A percentile compares a stretch with the other conserved stretches of the same genome.
These are phyloP conservation scores for Cygnus atratus DNA, from an alignment of 2,113 vertebrate genomes.

Conservation along the genomic window DNA sequence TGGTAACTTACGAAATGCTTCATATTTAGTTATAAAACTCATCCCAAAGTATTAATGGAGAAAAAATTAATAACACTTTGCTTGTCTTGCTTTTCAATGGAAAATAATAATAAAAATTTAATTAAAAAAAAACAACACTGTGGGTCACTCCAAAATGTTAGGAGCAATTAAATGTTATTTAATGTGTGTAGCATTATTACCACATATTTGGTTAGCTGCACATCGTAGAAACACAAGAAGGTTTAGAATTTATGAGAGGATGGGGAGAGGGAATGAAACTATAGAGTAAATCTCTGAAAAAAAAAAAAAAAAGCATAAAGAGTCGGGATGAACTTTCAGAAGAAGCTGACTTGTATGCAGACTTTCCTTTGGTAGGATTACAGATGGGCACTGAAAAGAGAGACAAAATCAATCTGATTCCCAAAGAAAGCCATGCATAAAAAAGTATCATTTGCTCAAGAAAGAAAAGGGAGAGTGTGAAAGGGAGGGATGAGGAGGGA, in stretches of 20 bases:
- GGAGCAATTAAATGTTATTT: neutral
- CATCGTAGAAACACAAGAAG: neutral
- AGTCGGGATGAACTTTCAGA: neutral
- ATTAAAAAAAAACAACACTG: neutral
- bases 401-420: conserved; percentile 24
- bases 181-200: neutral
- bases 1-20: neutral
- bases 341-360: neutral
- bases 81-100: neutral
- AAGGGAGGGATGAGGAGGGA: neutral
- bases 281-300: neutral
- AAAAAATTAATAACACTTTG: neutral
- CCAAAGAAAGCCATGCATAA: neutral
- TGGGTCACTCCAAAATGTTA: neutral
- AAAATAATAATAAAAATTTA: neutral
- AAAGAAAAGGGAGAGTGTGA: neutral
- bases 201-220: neutral
- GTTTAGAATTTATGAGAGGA: neutral
- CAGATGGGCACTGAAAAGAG: neutral
- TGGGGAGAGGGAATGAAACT: neutral
- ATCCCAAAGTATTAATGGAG: neutral
- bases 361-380: neutral
- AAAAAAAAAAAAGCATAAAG: neutral
- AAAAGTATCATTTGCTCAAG: neutral
- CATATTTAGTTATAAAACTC: neutral